A percentile compares a stretch with the other conserved stretches of the same genome.
Conservation (phyloP, 2,113 vertebrate genomes). For the Marmota monax region DNA sequence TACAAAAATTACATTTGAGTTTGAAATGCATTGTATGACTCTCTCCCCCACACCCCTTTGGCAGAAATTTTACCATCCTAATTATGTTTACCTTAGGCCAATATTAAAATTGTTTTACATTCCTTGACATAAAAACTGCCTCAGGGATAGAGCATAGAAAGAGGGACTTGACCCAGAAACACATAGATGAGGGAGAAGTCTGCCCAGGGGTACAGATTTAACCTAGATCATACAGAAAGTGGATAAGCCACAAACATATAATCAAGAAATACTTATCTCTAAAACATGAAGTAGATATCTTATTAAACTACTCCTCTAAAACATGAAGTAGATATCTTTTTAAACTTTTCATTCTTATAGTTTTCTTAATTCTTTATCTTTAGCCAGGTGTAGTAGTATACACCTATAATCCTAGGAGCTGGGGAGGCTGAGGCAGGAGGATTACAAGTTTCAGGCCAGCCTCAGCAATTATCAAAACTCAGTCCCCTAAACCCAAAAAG, state of each 20-base stretch:
- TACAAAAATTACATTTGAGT: constrained; percentile 53
- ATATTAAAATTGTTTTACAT: constrained; percentile 79
- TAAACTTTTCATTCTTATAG: constrained; percentile 40
- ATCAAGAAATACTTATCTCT: constrained; percentile 51
- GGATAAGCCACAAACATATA: constrained; percentile 63
- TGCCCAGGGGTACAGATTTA: constrained; percentile 62
- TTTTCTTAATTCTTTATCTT: neutral
- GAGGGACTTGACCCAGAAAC: constrained; percentile 77
- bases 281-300: constrained; percentile 47
- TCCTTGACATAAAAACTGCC: constrained; percentile 75
- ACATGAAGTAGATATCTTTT: constrained; percentile 31
- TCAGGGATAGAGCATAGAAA: constrained; percentile 64
- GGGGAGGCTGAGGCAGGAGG: too few relatives aligned
- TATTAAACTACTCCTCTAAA: constrained; percentile 58
- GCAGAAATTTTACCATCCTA: constrained; percentile 68
- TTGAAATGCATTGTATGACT: constrained; percentile 46
- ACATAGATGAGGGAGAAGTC: constrained; percentile 38
- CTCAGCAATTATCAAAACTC: too few relatives aligned
- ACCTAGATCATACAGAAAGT: constrained; percentile 64
- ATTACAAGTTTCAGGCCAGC: too few relatives aligned
- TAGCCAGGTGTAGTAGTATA: too few relatives aligned
- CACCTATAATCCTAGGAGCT: too few relatives aligned
- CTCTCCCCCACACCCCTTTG: neutral
- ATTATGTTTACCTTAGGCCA: constrained; percentile 82
- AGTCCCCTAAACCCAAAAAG: too few relatives aligned